Evolutionary conservation across 2,113 vertebrate species (phyloP).

Genomic region (Rhinopomastus cyanomelas): DNA sequence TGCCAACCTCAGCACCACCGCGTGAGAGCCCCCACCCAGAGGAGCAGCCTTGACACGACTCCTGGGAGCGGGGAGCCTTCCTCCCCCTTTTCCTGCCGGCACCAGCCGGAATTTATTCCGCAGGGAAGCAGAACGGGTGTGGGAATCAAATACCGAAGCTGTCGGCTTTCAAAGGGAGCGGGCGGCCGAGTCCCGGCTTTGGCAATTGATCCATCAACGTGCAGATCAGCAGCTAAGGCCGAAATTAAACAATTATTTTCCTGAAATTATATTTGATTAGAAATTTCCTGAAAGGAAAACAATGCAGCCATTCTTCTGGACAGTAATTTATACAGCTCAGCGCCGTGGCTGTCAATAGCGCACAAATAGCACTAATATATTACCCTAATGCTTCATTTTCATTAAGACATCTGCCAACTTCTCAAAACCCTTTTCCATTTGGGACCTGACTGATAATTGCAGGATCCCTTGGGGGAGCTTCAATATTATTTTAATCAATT

Average conservation of each 20-base stretch:
- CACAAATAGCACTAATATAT: conserved; percentile 84
- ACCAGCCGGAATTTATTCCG: conserved; percentile 36
- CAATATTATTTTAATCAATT: conserved; percentile 88
- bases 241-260: conserved; percentile 77
- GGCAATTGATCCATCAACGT: conserved; percentile 69
- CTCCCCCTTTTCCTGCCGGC: not conserved
- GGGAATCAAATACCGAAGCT: conserved; percentile 73
- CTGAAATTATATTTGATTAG: conserved; percentile 79
- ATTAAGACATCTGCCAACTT: conserved; percentile 87
- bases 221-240: conserved; percentile 62
- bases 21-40: too few species aligned
- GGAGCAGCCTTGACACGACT: too few species aligned
- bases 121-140: conserved; percentile 51
- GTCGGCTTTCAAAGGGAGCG: conserved; percentile 59
- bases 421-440: conserved; percentile 80
- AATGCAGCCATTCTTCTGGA: conserved; percentile 76
- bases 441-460: conserved; percentile 82
- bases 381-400: conserved; percentile 86
- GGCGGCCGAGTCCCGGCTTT: conserved; percentile 30
- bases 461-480: conserved; percentile 81
- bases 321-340: conserved; percentile 82
- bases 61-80: too few species aligned
- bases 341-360: conserved; percentile 82
- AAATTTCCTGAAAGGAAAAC: conserved; percentile 76
- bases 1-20: too few species aligned